phyloP scores from a whole-genome alignment of 2,888 invertebrate genomes.

The Criorhina ranunculi region DNA sequence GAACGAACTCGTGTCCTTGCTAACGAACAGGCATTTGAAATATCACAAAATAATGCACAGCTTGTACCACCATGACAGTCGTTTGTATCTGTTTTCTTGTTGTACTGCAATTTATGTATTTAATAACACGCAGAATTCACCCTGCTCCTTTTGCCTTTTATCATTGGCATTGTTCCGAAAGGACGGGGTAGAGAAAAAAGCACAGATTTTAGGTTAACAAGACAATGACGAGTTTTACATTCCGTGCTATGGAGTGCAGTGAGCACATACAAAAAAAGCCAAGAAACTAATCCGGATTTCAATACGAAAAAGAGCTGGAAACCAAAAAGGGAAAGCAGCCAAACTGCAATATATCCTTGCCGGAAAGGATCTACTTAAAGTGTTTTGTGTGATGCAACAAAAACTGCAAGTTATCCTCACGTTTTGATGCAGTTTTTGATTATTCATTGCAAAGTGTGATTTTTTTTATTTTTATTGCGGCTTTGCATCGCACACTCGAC shows the following conservation, averaged over 20 bases:
- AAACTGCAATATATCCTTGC: conserved; percentile 33
- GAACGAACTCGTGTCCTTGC: conserved; percentile 35
- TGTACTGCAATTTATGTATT: conserved; percentile 55
- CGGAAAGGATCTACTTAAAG: conserved; percentile 5
- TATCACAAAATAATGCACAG: conserved; percentile 35
- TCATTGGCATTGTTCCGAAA: conserved; percentile 3
- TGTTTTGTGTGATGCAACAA: conserved; percentile 1
- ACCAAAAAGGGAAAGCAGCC: conserved; percentile 14
- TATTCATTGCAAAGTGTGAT: neutral
- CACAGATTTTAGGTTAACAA: conserved; percentile 45
- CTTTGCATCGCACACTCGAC: too few relatives aligned
- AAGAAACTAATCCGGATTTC: conserved; percentile 37
- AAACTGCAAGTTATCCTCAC: conserved; percentile 6
- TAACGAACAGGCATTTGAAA: conserved; percentile 41
- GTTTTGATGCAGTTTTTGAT: neutral
- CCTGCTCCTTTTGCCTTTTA: neutral
- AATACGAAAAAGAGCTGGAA: conserved; percentile 8
- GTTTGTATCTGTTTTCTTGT: conserved; percentile 20
- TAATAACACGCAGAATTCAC: conserved; percentile 39
- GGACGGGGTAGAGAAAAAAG: neutral
- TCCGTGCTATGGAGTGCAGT: conserved; percentile 12
- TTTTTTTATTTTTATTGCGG: neutral
- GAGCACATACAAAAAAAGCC: neutral
- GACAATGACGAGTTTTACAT: conserved; percentile 3
- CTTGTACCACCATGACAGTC: neutral